Evolutionary conservation across 2,888 invertebrate species (phyloP), one percentile per base, ranked within the genome.

Genomic region (Podotricha telesiphe): DNA sequence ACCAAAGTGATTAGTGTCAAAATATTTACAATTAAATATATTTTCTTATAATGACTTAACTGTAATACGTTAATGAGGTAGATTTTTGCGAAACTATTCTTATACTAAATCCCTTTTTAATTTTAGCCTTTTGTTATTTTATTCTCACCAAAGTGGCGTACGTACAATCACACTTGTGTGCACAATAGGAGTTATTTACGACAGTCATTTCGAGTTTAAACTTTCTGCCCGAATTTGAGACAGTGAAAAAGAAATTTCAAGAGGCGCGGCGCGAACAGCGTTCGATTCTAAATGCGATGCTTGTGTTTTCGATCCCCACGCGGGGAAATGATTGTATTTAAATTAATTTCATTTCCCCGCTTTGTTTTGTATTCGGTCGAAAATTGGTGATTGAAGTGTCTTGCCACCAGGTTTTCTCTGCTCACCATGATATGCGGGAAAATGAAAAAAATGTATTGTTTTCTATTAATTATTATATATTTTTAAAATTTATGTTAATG

Each of bases 21-120:
- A 55, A 48, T 53, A 22, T 53, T 58, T 17, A 40, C 19, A 55
- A 68, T 55, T 62, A 19, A 22, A 45, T 17, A 37, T 37, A 37
- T 37, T 53, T 59, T 55, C 66, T 63, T 59, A 59, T 58, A 65
- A 65, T n/a, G 42, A 67, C 45, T 59, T 67, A 62, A 58, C 51
- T 66, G 68, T 65, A 55, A 53, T 64, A 15, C 48, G 67, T 40
- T 65, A 68, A 69, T 50, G 67, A 64, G 65, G 19, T 45, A 51
- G 8, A 64, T 55, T 62, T 64, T 62, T 69, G 62, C 55, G 61
- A 65, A 72, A 67, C 64, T 59, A 50, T 71, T 64, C 59, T 64
- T 56, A 62, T 56, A 47, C 48, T 53, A 59, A 67, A 67, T 61
- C 69, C 67, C 62, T 50, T 50, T 59, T 47, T 53, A 53, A 55